These are phyloP conservation scores for Paradoxurus hermaphroditus DNA, from an alignment of 2,113 vertebrate genomes.

Conservation along the genomic window DNA sequence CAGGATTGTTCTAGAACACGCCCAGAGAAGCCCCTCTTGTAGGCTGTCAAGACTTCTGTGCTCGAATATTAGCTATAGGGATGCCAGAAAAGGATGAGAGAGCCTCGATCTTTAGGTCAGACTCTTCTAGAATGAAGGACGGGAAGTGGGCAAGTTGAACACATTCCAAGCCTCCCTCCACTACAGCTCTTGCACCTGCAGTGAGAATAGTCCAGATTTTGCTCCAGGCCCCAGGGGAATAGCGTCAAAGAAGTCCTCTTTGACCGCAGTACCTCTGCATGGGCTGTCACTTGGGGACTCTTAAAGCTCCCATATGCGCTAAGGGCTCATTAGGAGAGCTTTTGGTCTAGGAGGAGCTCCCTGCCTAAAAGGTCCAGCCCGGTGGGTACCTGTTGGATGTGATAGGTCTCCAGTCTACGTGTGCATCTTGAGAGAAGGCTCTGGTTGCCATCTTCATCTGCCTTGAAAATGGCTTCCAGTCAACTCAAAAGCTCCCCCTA, in stretches of 20 bases:
- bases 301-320: fast-evolving
- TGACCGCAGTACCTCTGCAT: not conserved
- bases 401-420: too few relatives aligned
- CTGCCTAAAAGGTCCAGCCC: not conserved
- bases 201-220: not conserved
- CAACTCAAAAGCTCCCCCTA: not conserved
- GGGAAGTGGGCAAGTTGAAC: not conserved
- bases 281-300: not conserved
- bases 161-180: not conserved
- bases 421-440: not conserved
- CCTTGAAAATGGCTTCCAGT: not conserved
- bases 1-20: not conserved
- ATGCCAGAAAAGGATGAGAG: not conserved
- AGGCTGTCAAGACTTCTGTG: not conserved
- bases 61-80: not conserved
- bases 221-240: not conserved
- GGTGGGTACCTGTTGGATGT: not conserved
- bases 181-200: not conserved
- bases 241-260: not conserved
- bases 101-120: not conserved
- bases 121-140: not conserved
- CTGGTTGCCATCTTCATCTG: not conserved
- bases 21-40: not conserved
- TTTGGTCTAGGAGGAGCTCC: not conserved
- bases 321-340: not conserved